Base-by-base conservation (phyloP, 2,113 vertebrate genomes). In the Phylloscopus trochilus region DNA sequence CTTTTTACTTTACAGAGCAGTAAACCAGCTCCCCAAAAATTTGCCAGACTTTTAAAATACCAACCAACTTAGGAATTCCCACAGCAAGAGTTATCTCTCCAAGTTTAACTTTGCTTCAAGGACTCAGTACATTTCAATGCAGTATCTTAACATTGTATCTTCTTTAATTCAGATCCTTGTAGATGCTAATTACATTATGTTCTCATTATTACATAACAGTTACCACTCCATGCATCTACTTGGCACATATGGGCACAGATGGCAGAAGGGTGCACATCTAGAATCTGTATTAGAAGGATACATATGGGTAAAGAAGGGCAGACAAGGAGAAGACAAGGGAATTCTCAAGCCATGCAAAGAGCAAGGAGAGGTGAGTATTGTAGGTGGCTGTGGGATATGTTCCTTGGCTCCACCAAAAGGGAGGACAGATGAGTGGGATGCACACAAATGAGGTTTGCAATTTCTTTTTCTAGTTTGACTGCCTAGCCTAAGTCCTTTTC, bases 121-220 rank as follows among this genome's bases (percentile, higher is more conserved):
- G 63, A 86, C 53, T 46, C 59, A 13, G 28, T 28, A 22, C 37
- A 62, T 75, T 85, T 80, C 75, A 94, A 21, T 27, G 55, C 39
- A 86, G 55, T 44, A 72, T 47, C 37, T 66, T 63, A 90, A 80
- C 20, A 58, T 1, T 60, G 44, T 37, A 64, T 23, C 74, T 53
- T 64, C 87, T 90, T 77, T 80, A 92, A 95, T 81, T 89, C 86
- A 86, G 37, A 74, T 67, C 33, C 56, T 55, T 67, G 68, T 55
- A 81, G 47, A 81, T 92, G 68, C 63, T 77, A 95, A 89, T 90
- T 93, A 94, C 52, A 56, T 92, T 77, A 58, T 92, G 90, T 90
- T 93, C 72, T 86, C 64, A 72, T 95, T 63, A 56, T 91, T 97
- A 93, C 60, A 86, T 92, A 96, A 96, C 9, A 74, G 72, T 17